These are phyloP conservation scores for Oophaga sylvatica DNA, from an alignment of 2,797 vertebrate species.

Conservation along the genomic window DNA sequence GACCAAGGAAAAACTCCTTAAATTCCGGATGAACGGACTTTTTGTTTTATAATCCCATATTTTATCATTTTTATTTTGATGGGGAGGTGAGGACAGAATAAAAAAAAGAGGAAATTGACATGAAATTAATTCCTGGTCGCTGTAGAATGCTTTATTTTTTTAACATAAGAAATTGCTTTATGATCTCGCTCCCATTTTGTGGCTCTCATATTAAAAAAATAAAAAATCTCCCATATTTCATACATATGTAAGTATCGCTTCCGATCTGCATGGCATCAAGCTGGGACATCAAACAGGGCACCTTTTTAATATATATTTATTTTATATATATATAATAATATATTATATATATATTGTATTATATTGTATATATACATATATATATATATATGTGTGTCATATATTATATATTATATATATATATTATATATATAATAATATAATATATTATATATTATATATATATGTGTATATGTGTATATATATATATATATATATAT, in stretches of 20 bases:
- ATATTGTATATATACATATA: no score
- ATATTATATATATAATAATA: no score
- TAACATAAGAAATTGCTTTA: slow-evolving; percentile 44
- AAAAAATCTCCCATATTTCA: background rate
- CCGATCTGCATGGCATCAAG: background rate
- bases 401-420: no score
- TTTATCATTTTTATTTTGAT: slow-evolving; percentile 20
- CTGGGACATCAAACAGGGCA: background rate
- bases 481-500: no score
- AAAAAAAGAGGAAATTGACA: background rate
- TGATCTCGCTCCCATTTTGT: background rate
- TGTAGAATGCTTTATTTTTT: slow-evolving; percentile 51
- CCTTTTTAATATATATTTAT: no score
- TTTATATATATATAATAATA: no score
- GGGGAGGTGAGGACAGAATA: background rate
- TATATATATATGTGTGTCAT: no score
- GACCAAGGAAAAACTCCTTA: background rate
- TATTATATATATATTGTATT: no score
- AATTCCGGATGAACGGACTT: background rate
- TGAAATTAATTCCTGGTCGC: slow-evolving; percentile 19
- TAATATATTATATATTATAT: no score
- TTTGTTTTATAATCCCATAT: slow-evolving; percentile 40
- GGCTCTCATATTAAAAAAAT: background rate
- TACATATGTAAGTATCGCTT: slow-evolving; percentile 55
- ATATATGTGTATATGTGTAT: no score